phyloP scores from a whole-genome alignment of 2,113 vertebrate genomes.

The Clinocottus analis region DNA sequence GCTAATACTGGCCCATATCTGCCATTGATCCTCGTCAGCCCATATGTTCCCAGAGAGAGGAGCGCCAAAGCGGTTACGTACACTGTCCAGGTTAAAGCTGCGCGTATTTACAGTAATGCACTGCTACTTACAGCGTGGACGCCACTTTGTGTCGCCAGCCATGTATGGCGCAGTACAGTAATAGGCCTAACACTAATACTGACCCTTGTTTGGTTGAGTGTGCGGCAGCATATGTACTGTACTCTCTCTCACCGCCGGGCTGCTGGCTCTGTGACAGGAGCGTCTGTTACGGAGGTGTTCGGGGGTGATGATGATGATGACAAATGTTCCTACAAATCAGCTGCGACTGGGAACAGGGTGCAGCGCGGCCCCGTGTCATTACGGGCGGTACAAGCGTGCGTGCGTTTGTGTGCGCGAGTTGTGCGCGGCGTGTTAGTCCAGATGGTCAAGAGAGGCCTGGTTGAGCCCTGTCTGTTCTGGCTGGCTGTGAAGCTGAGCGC shows the following conservation, averaged over 20 bases:
- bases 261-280: slow-evolving; percentile 27
- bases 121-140: slow-evolving; percentile 58
- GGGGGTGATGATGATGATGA: slow-evolving; percentile 45
- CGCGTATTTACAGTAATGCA: slow-evolving; percentile 58
- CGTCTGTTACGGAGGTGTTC: slow-evolving; percentile 32
- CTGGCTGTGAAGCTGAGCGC: slow-evolving; percentile 53
- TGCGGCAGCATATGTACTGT: slow-evolving; percentile 29
- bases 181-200: slow-evolving; percentile 32
- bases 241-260: slow-evolving; percentile 6
- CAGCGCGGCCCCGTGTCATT: slow-evolving; percentile 51
- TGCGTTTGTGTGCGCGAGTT: slow-evolving; percentile 6
- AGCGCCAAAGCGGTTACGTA: slow-evolving; percentile 9
- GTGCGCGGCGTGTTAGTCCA: slow-evolving; percentile 51
- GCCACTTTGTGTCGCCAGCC: slow-evolving; percentile 30
- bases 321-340: slow-evolving; percentile 63
- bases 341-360: slow-evolving; percentile 53
- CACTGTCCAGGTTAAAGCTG: slow-evolving; percentile 53
- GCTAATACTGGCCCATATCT: slow-evolving; percentile 74
- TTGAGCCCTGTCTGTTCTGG: slow-evolving; percentile 56
- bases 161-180: slow-evolving; percentile 13
- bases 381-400: slow-evolving; percentile 50
- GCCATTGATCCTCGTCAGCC: slow-evolving; percentile 70
- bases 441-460: slow-evolving; percentile 66
- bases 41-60: slow-evolving; percentile 66
- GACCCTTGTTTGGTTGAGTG: slow-evolving; percentile 21